A percentile compares a stretch with the other conserved stretches of the same genome.
Conservation (phyloP, 2,888 invertebrate genomes). For the Pycnomerus fuliginosus region DNA sequence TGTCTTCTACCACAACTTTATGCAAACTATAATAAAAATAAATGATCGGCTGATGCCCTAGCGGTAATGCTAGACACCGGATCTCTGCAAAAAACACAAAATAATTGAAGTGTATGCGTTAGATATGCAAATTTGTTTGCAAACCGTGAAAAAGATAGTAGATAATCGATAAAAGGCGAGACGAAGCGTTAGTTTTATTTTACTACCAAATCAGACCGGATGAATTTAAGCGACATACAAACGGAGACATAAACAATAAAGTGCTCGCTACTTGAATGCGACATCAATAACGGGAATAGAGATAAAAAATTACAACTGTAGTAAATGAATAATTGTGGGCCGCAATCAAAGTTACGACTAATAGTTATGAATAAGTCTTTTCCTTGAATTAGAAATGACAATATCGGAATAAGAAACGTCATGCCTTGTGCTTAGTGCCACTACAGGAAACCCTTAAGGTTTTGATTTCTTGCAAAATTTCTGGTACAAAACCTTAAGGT, state of each 20-base stretch:
- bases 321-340: conserved; percentile 8
- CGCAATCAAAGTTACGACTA: conserved; percentile 8
- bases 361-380: conserved; percentile 7
- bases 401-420: conserved; percentile 30
- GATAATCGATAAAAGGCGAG: conserved; percentile 12
- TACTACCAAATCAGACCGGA: conserved; percentile 11
- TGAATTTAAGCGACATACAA: too few relatives aligned
- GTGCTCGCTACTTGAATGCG: too few relatives aligned
- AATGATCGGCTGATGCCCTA: too few relatives aligned
- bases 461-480: conserved; percentile 28
- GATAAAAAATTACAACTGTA: conserved; percentile 5
- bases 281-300: too few relatives aligned
- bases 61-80: too few relatives aligned
- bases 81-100: too few relatives aligned
- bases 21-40: too few relatives aligned
- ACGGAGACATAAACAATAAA: too few relatives aligned
- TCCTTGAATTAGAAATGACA: conserved; percentile 24
- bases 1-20: too few relatives aligned
- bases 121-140: conserved; percentile 8
- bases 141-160: conserved; percentile 9
- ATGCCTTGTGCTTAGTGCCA: conserved; percentile 38
- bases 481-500: conserved; percentile 33
- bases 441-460: conserved; percentile 35
- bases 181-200: conserved; percentile 7
- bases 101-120: conserved; percentile 4